Percentiles rank a stretch among this genome's conserved stretches.
These are phyloP conservation scores for Poeciliopsis retropinna DNA, from an alignment of 2,113 vertebrate genomes.

Conservation along the genomic window DNA sequence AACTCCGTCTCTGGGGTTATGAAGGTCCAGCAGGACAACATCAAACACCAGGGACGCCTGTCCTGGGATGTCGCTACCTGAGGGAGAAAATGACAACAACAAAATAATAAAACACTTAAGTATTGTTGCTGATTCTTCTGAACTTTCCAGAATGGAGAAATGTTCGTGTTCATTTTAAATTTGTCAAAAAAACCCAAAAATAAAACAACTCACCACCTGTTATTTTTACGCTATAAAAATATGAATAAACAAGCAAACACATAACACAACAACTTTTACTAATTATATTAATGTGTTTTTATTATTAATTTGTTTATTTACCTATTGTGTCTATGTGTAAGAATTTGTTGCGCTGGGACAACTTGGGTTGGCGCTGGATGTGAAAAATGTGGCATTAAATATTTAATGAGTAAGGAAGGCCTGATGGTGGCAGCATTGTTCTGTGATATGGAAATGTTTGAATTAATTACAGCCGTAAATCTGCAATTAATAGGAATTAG, in stretches of 20 bases:
- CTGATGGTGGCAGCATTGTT: too few species aligned
- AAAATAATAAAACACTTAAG: not conserved
- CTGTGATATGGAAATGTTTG: too few species aligned
- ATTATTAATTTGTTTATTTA: too few species aligned
- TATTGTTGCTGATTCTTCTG: not conserved
- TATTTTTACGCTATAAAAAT: not conserved
- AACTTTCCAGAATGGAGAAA: not conserved
- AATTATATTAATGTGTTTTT: not conserved
- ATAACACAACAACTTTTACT: not conserved
- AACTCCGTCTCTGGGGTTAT: constrained; percentile 94
- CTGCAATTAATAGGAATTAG: too few species aligned
- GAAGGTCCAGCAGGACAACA: constrained; percentile 92
- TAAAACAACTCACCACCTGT: not conserved
- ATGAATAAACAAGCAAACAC: not conserved
- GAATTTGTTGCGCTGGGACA: too few species aligned
- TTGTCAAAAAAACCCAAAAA: too few species aligned
- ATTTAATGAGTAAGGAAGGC: too few species aligned
- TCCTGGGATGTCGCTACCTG: constrained; percentile 95
- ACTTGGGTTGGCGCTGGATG: too few species aligned
- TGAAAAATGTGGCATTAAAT: too few species aligned
- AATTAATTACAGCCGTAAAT: too few species aligned
- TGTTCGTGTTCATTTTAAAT: not conserved
- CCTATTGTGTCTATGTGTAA: too few species aligned
- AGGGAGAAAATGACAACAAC: not conserved
- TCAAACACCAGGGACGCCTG: constrained; percentile 97